Evolutionary conservation across 2,888 invertebrate species (phyloP).

Genomic region (Nebria brevicollis): DNA sequence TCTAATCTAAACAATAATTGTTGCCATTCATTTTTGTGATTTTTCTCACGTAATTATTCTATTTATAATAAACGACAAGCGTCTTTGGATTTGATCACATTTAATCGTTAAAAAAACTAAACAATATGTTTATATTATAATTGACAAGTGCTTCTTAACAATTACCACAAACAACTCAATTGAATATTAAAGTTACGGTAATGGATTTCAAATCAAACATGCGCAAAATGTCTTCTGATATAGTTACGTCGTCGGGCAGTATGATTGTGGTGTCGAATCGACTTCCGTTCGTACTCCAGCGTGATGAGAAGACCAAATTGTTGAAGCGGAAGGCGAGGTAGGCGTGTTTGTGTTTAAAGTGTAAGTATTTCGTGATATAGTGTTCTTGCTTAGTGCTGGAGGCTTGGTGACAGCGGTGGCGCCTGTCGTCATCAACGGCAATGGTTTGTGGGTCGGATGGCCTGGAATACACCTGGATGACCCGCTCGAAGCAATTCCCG

Average conservation of each 20-base stretch:
- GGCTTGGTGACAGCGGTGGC: conserved; percentile 92
- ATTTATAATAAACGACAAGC: too few species aligned
- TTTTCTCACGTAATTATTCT: too few species aligned
- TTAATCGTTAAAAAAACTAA: background rate
- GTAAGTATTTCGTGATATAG: conserved; percentile 21
- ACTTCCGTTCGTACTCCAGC: conserved; percentile 85
- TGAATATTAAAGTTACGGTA: background rate
- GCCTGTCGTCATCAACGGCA: conserved; percentile 85
- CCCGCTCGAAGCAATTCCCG: conserved; percentile 82
- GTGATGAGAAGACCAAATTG: conserved; percentile 77
- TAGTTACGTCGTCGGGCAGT: conserved; percentile 68
- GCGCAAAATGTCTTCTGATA: conserved; percentile 54
- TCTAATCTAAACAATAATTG: too few species aligned
- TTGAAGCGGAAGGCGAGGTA: conserved; percentile 88
- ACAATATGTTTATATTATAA: conserved; percentile 39
- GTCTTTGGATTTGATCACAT: background rate
- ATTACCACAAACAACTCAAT: background rate
- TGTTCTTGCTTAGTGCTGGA: conserved; percentile 74
- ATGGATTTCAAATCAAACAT: background rate
- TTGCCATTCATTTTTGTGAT: too few species aligned
- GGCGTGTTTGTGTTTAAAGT: conserved; percentile 50
- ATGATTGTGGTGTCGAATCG: conserved; percentile 93
- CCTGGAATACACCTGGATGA: conserved; percentile 85
- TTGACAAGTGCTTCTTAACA: conserved; percentile 32
- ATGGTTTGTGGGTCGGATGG: conserved; percentile 93